Evolutionary conservation across 2,888 invertebrate genomes (phyloP).

Genomic region (Stenolophus ochropezus): DNA sequence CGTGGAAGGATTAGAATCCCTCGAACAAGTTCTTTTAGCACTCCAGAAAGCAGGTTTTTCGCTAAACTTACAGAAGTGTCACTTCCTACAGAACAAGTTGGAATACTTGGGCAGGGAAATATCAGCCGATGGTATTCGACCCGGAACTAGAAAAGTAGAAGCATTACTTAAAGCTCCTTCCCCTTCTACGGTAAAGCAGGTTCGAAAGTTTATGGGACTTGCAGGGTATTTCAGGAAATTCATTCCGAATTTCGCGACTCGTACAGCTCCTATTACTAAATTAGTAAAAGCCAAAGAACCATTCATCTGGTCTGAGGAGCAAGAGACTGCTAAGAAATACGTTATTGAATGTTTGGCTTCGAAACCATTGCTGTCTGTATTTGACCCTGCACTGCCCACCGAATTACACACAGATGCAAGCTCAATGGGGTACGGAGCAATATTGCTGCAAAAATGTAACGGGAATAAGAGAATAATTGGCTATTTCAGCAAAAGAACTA

Average conservation of each 20-base stretch:
- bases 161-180: slow-evolving; percentile 62
- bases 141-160: slow-evolving; percentile 61
- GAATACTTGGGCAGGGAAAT: slow-evolving; percentile 63
- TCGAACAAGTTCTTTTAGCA: slow-evolving; percentile 34
- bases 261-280: slow-evolving; percentile 61
- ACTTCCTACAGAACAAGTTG: slow-evolving; percentile 61
- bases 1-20: slow-evolving; percentile 58
- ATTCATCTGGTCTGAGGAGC: slow-evolving; percentile 50
- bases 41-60: slow-evolving; percentile 29
- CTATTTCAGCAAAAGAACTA: slow-evolving; percentile 65
- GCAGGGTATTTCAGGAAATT: slow-evolving; percentile 65
- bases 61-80: slow-evolving; percentile 58
- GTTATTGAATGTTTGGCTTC: slow-evolving; percentile 7
- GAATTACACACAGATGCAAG: slow-evolving; percentile 66
- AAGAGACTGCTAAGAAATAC: slow-evolving; percentile 11
- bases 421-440: slow-evolving; percentile 63
- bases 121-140: slow-evolving; percentile 57
- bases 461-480: slow-evolving; percentile 62
- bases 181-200: slow-evolving; percentile 62
- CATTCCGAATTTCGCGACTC: slow-evolving; percentile 61
- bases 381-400: slow-evolving; percentile 61
- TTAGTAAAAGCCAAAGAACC: slow-evolving; percentile 52
- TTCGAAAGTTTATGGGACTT: slow-evolving; percentile 64
- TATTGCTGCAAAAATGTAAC: slow-evolving; percentile 65
- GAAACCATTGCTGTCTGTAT: slow-evolving; percentile 64